Evolutionary conservation across 1,140 invertebrate genomes (phyloP).

Genomic region (Eriocheir sinensis): DNA sequence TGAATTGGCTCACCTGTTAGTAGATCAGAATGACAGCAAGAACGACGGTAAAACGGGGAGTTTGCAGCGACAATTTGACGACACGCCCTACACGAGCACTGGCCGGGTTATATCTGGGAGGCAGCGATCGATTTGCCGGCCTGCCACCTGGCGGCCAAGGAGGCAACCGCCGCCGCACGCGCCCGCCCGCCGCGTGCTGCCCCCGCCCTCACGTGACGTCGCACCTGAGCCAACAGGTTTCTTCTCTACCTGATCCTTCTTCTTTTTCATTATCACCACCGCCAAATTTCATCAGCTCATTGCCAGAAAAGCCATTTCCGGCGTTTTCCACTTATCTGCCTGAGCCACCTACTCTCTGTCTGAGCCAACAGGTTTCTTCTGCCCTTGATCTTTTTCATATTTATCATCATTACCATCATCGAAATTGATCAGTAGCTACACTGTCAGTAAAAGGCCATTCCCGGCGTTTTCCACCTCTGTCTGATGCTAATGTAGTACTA

Average conservation of each 20-base stretch:
- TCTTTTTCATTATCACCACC: no score
- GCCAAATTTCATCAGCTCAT: no score
- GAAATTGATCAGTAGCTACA: no score
- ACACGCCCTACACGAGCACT: background rate
- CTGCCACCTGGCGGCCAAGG: slow-evolving; percentile 40
- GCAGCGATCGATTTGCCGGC: slow-evolving; percentile 47
- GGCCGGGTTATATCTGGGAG: slow-evolving; percentile 52
- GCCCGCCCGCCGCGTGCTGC: slow-evolving; percentile 44
- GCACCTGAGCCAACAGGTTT: slow-evolving; percentile 35
- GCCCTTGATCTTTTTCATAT: no score
- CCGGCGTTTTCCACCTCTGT: no score
- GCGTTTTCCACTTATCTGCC: no score
- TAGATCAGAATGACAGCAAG: background rate
- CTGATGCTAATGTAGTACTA: no score
- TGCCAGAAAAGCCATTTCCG: no score
- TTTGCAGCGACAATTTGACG: background rate
- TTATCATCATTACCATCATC: no score
- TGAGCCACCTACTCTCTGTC: no score
- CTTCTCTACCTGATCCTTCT: background rate
- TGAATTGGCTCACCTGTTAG: slow-evolving; percentile 23
- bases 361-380: no score
- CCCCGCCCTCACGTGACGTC: slow-evolving; percentile 26
- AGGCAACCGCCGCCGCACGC: slow-evolving; percentile 42
- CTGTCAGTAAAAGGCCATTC: no score
- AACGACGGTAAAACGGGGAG: background rate